Base-by-base conservation (phyloP, 2,113 vertebrate genomes). In the Pseudopodoces humilis region DNA sequence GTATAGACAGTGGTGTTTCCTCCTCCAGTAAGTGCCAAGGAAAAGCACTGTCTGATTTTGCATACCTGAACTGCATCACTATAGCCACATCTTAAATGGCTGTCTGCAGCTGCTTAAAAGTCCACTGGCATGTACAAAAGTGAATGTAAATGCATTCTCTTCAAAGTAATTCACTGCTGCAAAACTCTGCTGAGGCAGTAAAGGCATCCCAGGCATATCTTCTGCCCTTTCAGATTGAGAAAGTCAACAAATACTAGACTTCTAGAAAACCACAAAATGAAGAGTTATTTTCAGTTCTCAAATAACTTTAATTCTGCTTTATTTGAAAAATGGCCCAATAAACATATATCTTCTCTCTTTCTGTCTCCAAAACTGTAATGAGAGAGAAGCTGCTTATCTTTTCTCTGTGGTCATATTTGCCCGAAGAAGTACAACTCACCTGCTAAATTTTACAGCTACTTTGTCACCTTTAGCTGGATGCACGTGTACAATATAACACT, bases 251-350 rank as follows among this genome's bases (percentile, higher is more conserved):
- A 87, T 72, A 65, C 33, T n/a, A 83, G 15, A 25, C 46, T 86
- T 83, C 28, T 53, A 53, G 49, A 88, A 95, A 86, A 62, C 13
- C 16, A 74, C 39, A 44, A 88, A 83, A 90, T 55, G 12, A 90
- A 80, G 62, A 79, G 28, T 88, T 79, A 82, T 79, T 94, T 87
- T 85, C 74, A 69, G 70, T 92, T 93, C 71, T 83, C 79, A 88
- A 58, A 72, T 83, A 93, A 80, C 46, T 37, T 86, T 86, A 92
- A 93, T 94, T 87, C 53, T 85, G 21, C 50, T 28, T 82, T 88
- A 80, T 94, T 90, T 83, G 67, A 90, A 90, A 89, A 93, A 80
- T 28, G 15, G 60, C 71, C 50, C 58, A 80, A 53, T 72, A 86
- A 85, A 72, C 31, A 69, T 28, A 13, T 13, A 86, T 31, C 22